Evolutionary conservation across 1,140 invertebrate genomes (phyloP).

Genomic region (Scaptomyza hsui): DNA sequence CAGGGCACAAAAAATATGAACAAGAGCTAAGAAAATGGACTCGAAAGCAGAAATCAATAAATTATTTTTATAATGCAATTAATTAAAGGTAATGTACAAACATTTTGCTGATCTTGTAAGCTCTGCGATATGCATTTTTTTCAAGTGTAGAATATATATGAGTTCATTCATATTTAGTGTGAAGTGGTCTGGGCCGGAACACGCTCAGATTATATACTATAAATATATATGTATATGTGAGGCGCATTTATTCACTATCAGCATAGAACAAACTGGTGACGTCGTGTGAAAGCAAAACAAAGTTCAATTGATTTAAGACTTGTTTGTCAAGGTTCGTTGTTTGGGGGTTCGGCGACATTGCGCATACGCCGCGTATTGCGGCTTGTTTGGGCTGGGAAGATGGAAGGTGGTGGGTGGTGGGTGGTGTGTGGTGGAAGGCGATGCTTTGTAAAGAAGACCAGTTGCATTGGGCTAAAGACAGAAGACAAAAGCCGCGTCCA

Average conservation of each 20-base stretch:
- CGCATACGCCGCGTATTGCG: constrained; percentile 56
- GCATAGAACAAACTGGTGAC: constrained; percentile 11
- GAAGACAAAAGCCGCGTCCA: constrained; percentile 61
- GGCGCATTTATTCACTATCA: background rate
- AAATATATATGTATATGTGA: too few species aligned
- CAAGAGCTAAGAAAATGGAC: background rate
- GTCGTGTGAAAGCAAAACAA: constrained; percentile 19
- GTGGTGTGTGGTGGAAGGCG: constrained; percentile 15
- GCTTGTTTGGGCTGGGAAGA: constrained; percentile 5
- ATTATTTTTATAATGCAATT: too few species aligned
- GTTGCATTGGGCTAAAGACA: constrained; percentile 21
- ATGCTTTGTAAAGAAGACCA: constrained; percentile 18
- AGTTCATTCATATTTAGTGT: background rate
- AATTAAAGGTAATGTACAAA: too few species aligned
- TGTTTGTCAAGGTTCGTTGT: constrained; percentile 58
- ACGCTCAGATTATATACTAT: background rate
- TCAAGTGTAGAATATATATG: background rate
- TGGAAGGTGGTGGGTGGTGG: too few species aligned
- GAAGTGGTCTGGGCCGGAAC: constrained; percentile 24
- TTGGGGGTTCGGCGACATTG: constrained; percentile 38
- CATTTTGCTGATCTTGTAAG: too few species aligned
- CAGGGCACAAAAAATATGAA: background rate
- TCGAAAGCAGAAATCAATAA: too few species aligned
- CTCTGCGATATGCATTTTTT: background rate
- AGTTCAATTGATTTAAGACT: constrained; percentile 43